These are phyloP conservation scores for Podocnemis expansa DNA, from an alignment of 2,113 vertebrate species.

Conservation along the genomic window DNA sequence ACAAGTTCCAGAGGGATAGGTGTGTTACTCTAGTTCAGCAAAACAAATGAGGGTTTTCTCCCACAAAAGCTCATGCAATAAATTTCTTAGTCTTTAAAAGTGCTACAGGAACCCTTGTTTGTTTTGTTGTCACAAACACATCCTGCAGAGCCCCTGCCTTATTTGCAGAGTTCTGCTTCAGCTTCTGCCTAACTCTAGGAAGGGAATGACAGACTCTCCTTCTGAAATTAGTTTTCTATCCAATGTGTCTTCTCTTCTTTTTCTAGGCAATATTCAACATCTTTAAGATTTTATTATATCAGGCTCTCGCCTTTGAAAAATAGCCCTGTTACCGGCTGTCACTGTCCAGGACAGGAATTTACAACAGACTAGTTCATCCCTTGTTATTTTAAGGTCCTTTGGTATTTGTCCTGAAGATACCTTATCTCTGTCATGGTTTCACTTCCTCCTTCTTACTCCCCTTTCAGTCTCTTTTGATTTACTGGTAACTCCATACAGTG, in stretches of 20 bases:
- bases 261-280: conserved; percentile 15
- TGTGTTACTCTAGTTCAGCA: no score
- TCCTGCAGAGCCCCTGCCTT: not conserved
- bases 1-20: no score
- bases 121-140: no score
- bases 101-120: no score
- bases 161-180: not conserved
- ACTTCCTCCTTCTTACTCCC: not conserved
- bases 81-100: no score
- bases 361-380: not conserved
- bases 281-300: conserved; percentile 1
- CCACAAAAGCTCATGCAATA: no score
- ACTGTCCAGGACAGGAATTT: not conserved
- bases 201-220: not conserved
- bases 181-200: not conserved
- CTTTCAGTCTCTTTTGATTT: conserved; percentile 1
- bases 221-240: not conserved
- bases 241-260: not conserved
- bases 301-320: not conserved
- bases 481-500: not conserved
- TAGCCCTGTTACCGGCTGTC: not conserved
- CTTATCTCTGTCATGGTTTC: not conserved
- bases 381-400: not conserved
- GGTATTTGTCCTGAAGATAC: conserved; percentile 1
- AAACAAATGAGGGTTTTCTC: no score